Conservation (phyloP, 2,797 vertebrate genomes). For the Agapornis canus region DNA sequence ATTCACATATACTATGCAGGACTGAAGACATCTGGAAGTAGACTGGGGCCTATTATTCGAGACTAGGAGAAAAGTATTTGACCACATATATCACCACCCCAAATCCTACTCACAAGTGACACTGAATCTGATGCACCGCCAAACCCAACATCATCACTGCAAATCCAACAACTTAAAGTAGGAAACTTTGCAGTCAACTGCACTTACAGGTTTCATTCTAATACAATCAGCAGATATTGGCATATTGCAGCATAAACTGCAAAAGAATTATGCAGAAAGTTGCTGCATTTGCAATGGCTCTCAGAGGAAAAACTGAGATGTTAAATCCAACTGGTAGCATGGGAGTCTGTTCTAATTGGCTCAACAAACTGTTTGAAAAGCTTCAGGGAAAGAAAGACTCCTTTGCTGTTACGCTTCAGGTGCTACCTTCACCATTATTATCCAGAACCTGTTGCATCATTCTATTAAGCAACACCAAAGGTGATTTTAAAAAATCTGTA, state of each 20-base stretch:
- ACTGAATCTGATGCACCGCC: background rate
- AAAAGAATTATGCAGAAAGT: background rate
- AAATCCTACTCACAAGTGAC: background rate
- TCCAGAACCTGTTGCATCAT: background rate
- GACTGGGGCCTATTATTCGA: background rate
- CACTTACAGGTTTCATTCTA: background rate
- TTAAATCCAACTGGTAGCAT: background rate
- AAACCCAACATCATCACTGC: background rate
- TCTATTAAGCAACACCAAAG: background rate
- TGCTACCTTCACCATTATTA: rapidly evolving
- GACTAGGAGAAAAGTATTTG: background rate
- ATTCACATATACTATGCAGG: background rate
- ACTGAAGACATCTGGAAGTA: background rate
- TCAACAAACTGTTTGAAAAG: background rate
- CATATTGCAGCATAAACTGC: background rate
- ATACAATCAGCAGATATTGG: background rate
- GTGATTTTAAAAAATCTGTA: background rate
- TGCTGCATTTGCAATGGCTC: background rate
- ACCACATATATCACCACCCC: background rate
- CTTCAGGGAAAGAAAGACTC: background rate
- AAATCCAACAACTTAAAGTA: background rate
- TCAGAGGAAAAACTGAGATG: background rate
- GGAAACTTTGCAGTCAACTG: background rate
- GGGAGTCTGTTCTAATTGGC: background rate
- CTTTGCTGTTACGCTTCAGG: background rate